These are phyloP conservation scores for Poicephalus meyeri DNA, from an alignment of 2,113 vertebrate species.

Conservation along the genomic window DNA sequence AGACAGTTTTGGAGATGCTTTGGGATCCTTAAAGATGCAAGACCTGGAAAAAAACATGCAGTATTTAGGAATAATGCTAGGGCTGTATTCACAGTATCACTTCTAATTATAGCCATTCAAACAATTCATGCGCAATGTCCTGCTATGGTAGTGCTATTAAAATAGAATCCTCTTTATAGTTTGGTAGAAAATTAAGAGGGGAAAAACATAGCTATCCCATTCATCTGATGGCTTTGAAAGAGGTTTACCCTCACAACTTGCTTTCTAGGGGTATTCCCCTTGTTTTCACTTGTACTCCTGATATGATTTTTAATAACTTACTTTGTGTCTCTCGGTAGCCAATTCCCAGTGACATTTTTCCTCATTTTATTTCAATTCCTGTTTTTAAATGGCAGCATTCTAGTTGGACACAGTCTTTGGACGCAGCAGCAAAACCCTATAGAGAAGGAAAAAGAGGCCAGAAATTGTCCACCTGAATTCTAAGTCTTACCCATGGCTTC, in stretches of 20 bases:
- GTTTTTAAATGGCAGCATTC: background rate
- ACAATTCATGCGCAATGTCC: constrained; percentile 13
- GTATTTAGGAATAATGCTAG: background rate
- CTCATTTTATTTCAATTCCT: constrained; percentile 24
- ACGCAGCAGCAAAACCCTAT: background rate
- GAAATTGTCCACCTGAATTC: constrained; percentile 34
- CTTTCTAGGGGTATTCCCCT: background rate
- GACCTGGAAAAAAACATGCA: background rate
- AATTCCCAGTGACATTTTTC: constrained; percentile 31
- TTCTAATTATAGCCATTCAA: background rate
- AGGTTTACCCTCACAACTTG: background rate
- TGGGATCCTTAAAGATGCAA: constrained; percentile 35
- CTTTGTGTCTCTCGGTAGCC: background rate
- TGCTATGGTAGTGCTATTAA: background rate
- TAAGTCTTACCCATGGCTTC: background rate
- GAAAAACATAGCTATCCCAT: background rate
- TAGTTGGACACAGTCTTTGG: background rate
- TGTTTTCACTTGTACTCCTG: background rate
- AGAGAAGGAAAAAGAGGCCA: constrained; percentile 16
- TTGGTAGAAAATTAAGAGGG: background rate
- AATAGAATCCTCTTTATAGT: constrained; percentile 3
- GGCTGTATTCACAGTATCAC: background rate
- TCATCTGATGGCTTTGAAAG: background rate
- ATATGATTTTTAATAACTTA: background rate
- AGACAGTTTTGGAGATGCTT: background rate